Evolutionary conservation across 1,140 invertebrate species (phyloP), one percentile per base, ranked within the genome.

Genomic region (Popillia japonica): DNA sequence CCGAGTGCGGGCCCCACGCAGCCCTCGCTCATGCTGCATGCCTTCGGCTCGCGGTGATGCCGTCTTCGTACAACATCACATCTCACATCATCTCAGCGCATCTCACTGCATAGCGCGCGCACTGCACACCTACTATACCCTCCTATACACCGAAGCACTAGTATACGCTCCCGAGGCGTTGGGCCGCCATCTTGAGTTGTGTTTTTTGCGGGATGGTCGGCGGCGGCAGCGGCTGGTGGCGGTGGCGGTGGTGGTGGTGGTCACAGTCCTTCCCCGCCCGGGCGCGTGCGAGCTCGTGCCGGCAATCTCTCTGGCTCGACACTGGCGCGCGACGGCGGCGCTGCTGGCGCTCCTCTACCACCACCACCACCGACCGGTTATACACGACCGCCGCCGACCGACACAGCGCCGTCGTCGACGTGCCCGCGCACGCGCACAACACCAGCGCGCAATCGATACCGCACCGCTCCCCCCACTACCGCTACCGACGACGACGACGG

Each of bases 1-100:
- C 81, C 79, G 80, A 77, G 80, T 80, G 83, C 85, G 83, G 84
- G 83, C 84, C 84, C 84, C 83, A 82, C 81, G 81, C 84, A 82
- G 83, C 82, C 85, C 83, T 81, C 81, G 82, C 83, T 86, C 85
- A 86, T 86, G 83, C 83, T 84, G 85, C 85, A 85, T 85, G 82
- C 17, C 40, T 17, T 42, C 72, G 34, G 72, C 72, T 41, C 11
- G n/a, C 72, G 72, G 64, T 34, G 48, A 68, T 68, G 61, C 22
- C 27, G 27, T 34, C 61, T 23, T 68, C 27, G 61, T 20, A 68
- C 61, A 68, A 68, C 61, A 68, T 48, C 44, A 14, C 83, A 75
- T 72, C 79, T 74, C 81, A 80, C 79, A 80, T 82, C 79, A 78
- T 74, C 78, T 78, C 77, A 78, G 48, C 78, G 78, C 75, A 76